Evolutionary conservation across 2,888 invertebrate genomes (phyloP).

Genomic region (Lepeophtheirus nordmannii): DNA sequence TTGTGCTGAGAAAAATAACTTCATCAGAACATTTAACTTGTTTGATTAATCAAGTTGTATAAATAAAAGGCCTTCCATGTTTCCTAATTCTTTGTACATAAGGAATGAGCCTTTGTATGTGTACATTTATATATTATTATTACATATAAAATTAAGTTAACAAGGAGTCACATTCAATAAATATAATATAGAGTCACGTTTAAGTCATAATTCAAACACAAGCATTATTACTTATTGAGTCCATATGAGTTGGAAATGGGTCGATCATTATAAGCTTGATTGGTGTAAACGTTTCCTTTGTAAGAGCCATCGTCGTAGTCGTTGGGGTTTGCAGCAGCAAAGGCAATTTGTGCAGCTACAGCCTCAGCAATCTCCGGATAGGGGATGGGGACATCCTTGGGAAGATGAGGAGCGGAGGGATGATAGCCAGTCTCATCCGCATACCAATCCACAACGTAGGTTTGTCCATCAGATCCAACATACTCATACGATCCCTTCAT

Average conservation of each 20-base stretch:
- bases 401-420: conserved; percentile 17
- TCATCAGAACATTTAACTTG: no score
- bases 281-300: not conserved
- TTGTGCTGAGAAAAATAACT: no score
- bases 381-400: conserved; percentile 16
- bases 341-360: conserved; percentile 22
- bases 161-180: no score
- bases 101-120: no score
- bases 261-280: not conserved
- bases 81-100: no score
- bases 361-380: conserved; percentile 19
- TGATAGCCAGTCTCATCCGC: conserved; percentile 24
- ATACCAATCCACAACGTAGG: conserved; percentile 20
- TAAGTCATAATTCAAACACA: not conserved
- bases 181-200: no score
- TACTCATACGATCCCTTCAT: conserved; percentile 22
- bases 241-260: not conserved
- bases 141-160: no score
- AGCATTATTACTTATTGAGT: not conserved
- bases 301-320: not conserved
- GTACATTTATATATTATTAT: no score
- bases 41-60: no score
- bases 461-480: conserved; percentile 17
- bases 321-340: conserved; percentile 6
- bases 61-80: no score